Evolutionary conservation across 1,140 invertebrate genomes (phyloP).

Genomic region (Hylaeus anthracinus): DNA sequence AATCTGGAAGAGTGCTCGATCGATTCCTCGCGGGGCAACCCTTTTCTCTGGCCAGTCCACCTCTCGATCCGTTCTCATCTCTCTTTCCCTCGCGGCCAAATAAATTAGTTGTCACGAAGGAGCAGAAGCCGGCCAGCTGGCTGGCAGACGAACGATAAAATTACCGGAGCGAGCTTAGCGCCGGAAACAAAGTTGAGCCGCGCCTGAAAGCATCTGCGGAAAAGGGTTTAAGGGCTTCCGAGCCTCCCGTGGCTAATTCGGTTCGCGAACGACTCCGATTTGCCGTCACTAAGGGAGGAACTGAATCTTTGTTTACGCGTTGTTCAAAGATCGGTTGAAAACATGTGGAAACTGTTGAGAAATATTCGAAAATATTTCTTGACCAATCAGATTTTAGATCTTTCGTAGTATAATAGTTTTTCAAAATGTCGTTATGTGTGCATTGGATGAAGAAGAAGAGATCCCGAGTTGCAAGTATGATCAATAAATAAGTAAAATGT

Average conservation of each 20-base stretch:
- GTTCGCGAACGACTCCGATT: slow-evolving; percentile 38
- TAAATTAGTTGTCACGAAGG: slow-evolving; percentile 69
- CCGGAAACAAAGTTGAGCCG: slow-evolving; percentile 53
- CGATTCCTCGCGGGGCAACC: slow-evolving; percentile 50
- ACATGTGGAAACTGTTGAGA: neutral
- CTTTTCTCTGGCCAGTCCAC: slow-evolving; percentile 33
- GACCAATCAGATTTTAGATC: too few species aligned
- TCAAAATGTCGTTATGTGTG: too few species aligned
- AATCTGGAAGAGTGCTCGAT: slow-evolving; percentile 60
- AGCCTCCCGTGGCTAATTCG: slow-evolving; percentile 46
- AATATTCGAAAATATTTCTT: too few species aligned
- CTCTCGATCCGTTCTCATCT: slow-evolving; percentile 1
- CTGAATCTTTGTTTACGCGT: neutral
- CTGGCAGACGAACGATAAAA: slow-evolving; percentile 65
- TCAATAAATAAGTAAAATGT: too few species aligned
- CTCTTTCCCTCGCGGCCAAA: slow-evolving; percentile 54
- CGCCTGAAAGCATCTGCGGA: slow-evolving; percentile 46
- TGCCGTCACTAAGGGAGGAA: neutral
- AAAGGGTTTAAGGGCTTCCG: slow-evolving; percentile 45
- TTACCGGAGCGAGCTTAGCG: slow-evolving; percentile 60
- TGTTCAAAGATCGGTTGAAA: neutral
- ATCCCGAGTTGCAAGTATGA: too few species aligned
- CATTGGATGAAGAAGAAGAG: too few species aligned
- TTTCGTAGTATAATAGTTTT: too few species aligned
- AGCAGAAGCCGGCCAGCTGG: slow-evolving; percentile 55